Evolutionary conservation across 2,888 invertebrate genomes (phyloP).

Genomic region (Lysandra bellargus): DNA sequence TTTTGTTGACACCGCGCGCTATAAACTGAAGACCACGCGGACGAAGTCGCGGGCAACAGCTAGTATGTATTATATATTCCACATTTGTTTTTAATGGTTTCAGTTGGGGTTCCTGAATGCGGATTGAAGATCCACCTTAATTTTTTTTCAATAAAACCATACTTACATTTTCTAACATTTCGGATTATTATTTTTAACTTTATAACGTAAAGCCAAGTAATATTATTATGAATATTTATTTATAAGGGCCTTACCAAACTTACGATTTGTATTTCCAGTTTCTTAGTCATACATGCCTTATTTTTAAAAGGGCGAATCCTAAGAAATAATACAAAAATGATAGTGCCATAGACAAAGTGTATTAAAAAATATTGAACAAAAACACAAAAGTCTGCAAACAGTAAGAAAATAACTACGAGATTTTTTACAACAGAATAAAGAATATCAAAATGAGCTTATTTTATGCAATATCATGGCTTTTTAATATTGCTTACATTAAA

Average conservation of each 20-base stretch:
- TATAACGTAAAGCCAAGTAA: too few relatives aligned
- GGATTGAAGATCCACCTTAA: neutral
- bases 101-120: constrained; percentile 54
- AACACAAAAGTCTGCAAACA: neutral
- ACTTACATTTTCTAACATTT: neutral
- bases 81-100: constrained; percentile 42
- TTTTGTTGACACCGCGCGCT: too few relatives aligned
- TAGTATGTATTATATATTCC: too few relatives aligned
- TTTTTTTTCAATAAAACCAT: neutral
- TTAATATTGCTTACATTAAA: neutral
- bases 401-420: constrained; percentile 10
- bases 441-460: neutral
- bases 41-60: too few relatives aligned
- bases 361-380: constrained; percentile 6
- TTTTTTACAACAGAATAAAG: constrained; percentile 3
- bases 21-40: too few relatives aligned
- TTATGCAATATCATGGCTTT: neutral
- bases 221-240: too few relatives aligned
- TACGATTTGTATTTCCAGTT: too few relatives aligned
- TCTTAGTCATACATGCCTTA: neutral
- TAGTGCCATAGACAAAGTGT: constrained; percentile 14
- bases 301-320: neutral
- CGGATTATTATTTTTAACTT: neutral
- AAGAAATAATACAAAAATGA: constrained; percentile 30
- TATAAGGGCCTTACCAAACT: too few relatives aligned